Evolutionary conservation across 1,140 invertebrate genomes (phyloP), one percentile per base, ranked within the genome.

Genomic region (Drosophila pectinifera): DNA sequence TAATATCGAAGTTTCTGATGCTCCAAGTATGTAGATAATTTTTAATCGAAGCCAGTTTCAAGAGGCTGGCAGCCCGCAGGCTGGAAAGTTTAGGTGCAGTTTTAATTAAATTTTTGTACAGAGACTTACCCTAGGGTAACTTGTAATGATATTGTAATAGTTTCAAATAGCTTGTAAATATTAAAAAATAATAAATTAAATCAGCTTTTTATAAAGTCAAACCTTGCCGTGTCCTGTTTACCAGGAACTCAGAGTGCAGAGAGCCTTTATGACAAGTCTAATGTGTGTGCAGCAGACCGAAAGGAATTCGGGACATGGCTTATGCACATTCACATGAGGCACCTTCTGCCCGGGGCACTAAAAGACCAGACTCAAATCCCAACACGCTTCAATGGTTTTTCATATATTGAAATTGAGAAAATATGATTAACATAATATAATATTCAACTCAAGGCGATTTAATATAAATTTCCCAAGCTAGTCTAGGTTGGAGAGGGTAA

Each of bases 221-320:
- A n/a, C 43, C 13, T 5, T 10, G 24, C 0, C n/a, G 5, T 18
- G 8, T 14, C 13, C 10, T 6, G 13, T 28, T 36, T 36, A 14
- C 28, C n/a, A 49, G 46, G 26, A 4, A 26, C 0, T 31, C 16
- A 26, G 26, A 31, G 16, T 36, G 31, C 6, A 20, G 7, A 10
- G 18, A 53, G 38, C 49, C 22, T 53, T 53, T 53, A 36, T n/a
- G 31, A 36, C 49, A 53, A 36, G 13, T 36, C 49, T 53, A 31
- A 31, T 36, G 28, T 20, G 31, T 53, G 49, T 36, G 31, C 49
- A 53, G 18, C 14, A 53, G 49, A 53, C 49, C 49, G 49, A 22
- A 22, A 36, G 49, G 34, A 53, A 53, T 53, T 36, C 31, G 7
- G 18, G 49, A 20, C 49, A n/a, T 10, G 18, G 49, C 31, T 22